Evolutionary conservation across 2,888 invertebrate species (phyloP).

Genomic region (Onchidella celtica): DNA sequence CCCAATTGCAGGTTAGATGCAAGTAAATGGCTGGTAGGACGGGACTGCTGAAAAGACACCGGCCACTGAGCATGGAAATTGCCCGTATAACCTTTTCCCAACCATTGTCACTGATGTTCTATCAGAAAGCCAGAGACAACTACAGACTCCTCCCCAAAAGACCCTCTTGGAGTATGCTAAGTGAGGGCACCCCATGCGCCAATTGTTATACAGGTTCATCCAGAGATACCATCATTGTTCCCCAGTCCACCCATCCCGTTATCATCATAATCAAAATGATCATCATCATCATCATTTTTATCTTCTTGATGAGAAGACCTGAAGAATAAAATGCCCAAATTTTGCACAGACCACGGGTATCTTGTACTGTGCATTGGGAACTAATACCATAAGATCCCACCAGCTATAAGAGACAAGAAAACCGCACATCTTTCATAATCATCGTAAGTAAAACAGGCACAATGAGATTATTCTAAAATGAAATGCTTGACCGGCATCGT

Average conservation of each 20-base stretch:
- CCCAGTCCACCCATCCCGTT: background rate
- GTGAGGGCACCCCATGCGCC: background rate
- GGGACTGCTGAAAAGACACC: slow-evolving; percentile 16
- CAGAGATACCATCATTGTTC: background rate
- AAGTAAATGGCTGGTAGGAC: slow-evolving; percentile 10
- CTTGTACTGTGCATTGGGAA: too few relatives aligned
- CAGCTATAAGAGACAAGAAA: too few relatives aligned
- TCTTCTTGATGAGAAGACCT: too few relatives aligned
- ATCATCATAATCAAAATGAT: slow-evolving; percentile 6
- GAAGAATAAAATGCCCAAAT: too few relatives aligned
- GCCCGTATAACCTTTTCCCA: slow-evolving; percentile 28
- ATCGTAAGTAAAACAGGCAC: too few relatives aligned
- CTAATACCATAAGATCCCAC: too few relatives aligned
- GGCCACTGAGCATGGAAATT: slow-evolving; percentile 31
- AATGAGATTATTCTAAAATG: too few relatives aligned
- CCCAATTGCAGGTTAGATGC: slow-evolving; percentile 17
- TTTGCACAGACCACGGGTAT: too few relatives aligned
- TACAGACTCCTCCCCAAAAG: too few relatives aligned
- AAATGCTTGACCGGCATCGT: too few relatives aligned
- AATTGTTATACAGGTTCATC: background rate
- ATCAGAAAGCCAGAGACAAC: background rate
- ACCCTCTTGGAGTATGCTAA: background rate
- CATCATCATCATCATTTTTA: background rate
- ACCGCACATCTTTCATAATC: too few relatives aligned
- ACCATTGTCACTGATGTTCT: slow-evolving; percentile 10